Evolutionary conservation across 2,888 invertebrate genomes (phyloP).

Genomic region (Clanis bilineata): DNA sequence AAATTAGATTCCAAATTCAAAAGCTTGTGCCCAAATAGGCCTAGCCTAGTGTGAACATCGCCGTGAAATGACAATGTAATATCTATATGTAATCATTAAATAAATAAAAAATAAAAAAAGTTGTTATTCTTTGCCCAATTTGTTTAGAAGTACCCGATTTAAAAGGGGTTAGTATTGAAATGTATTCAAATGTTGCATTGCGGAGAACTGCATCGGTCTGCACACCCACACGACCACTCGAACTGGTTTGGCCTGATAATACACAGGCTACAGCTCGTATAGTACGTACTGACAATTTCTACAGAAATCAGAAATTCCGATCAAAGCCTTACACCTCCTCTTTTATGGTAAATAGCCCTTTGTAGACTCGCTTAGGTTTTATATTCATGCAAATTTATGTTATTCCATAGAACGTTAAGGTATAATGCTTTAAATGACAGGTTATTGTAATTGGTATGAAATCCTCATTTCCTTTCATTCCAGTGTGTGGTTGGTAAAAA

Average conservation of each 20-base stretch:
- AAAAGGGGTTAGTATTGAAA: constrained; percentile 44
- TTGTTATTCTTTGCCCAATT: too few species aligned
- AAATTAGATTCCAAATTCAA: too few species aligned
- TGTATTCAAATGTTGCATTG: constrained; percentile 61
- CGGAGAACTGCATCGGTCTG: constrained; percentile 53
- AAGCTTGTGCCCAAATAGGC: too few species aligned
- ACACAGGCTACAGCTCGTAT: constrained; percentile 30
- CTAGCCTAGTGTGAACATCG: too few species aligned
- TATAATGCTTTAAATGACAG: constrained; percentile 24
- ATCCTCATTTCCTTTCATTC: neutral
- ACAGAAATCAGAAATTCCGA: constrained; percentile 59
- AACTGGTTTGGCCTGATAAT: constrained; percentile 52
- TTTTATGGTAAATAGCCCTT: constrained; percentile 8
- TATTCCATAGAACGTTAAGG: neutral
- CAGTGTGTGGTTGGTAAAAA: neutral
- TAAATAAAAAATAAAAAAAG: too few species aligned
- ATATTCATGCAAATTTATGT: constrained; percentile 1
- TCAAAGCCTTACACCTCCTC: constrained; percentile 32
- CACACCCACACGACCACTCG: constrained; percentile 47
- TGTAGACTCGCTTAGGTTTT: constrained; percentile 6
- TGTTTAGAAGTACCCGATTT: neutral
- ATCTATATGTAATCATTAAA: too few species aligned
- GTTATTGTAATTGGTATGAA: constrained; percentile 21
- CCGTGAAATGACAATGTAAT: too few species aligned
- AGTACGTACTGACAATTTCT: constrained; percentile 46